Evolutionary conservation across 2,797 vertebrate genomes (phyloP).

Genomic region (Phalanger gymnotis): DNA sequence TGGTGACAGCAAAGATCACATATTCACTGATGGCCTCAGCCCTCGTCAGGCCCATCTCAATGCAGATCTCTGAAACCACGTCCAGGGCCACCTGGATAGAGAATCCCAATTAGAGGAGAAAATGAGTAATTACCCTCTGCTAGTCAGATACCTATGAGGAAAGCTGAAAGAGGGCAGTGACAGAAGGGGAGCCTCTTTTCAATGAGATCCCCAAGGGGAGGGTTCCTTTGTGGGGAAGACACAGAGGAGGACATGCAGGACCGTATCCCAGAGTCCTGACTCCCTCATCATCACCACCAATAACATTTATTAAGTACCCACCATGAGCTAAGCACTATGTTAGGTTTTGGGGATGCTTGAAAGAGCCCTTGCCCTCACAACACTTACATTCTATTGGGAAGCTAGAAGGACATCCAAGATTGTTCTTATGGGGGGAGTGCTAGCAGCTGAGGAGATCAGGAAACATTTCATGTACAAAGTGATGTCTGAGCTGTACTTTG

Average conservation of each 20-base stretch:
- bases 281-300: neutral
- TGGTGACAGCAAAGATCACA: constrained; percentile 93
- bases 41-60: constrained; percentile 93
- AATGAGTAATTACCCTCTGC: neutral
- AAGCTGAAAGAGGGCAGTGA: neutral
- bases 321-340: neutral
- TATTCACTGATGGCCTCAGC: constrained; percentile 93
- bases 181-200: neutral
- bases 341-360: neutral
- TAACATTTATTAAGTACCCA: neutral
- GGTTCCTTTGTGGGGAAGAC: neutral
- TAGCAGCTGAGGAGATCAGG: neutral
- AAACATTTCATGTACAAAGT: neutral
- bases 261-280: neutral
- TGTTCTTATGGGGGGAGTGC: neutral
- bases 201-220: neutral
- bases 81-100: constrained; percentile 91
- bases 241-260: neutral
- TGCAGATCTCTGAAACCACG: constrained; percentile 94
- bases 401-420: neutral
- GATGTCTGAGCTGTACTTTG: neutral
- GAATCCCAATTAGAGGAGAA: neutral
- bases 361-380: neutral
- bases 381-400: neutral
- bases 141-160: neutral